Evolutionary conservation across 2,888 invertebrate species (phyloP), one percentile per base, ranked within the genome.

Genomic region (Drosophila ustulata): DNA sequence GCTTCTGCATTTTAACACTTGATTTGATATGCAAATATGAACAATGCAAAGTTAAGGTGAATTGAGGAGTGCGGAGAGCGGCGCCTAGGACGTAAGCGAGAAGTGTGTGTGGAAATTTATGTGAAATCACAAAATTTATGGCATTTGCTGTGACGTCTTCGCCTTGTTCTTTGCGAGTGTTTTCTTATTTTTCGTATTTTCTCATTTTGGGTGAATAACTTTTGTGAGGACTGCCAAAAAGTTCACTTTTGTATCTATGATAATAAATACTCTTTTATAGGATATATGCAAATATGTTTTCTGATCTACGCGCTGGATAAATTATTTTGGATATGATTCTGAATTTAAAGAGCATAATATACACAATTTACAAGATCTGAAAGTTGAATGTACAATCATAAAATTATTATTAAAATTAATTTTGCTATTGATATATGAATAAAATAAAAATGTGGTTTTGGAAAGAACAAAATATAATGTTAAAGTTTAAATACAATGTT

Each of bases 21-120:
- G 84, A 88, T 84, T 84, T 84, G 65, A 80, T 88, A 85, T 84
- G 88, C 78, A 88, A 84, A 84, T 82, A 85, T 74, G 69, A 80
- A 82, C 75, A 72, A 78, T 72, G 65, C 59, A 41, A 67, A 63
- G 53, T 62, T 58, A 45, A 34, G 55, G 32, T 30, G 11, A 25
- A 25, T n/a, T 13, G n/a, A 8, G 26, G 13, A 41, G 37, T 18
- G 18, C 18, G 18, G 18, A 18, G 18, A 18, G 6, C 4, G 34
- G 34, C 34, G 9, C 34, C 11, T 34, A 9, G 45, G 30, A 45
- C 56, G 9, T 32, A n/a, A 18, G 41, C 34, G 43, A 5, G 26
- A 9, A 2, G 3, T 30, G 30, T 28, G 28, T 30, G n/a, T 28
- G 8, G 25, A 34, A 76, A 80, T 82, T 80, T 82, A 77, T 84